A percentile compares a stretch with the other conserved stretches of the same genome.
Evolutionary conservation across 2,888 invertebrate genomes (phyloP).

Genomic region (Quadroppia sp.): DNA sequence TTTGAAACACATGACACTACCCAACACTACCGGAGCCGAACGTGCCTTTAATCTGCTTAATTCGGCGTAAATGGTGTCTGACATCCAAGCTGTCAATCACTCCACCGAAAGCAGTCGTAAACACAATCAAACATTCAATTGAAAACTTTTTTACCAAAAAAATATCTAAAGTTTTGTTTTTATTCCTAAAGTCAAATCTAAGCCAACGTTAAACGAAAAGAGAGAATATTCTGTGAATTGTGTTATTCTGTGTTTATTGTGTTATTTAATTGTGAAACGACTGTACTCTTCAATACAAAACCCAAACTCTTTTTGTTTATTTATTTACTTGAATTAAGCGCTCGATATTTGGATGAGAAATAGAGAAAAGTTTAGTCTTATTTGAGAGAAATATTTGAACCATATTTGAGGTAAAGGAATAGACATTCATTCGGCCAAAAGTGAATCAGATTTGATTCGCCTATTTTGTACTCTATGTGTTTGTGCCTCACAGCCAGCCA

Average conservation of each 20-base stretch:
- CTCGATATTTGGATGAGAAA: not conserved
- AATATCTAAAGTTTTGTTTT: not conserved
- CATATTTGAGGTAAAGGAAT: slow-evolving; percentile 33
- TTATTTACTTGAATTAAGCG: slow-evolving; percentile 22
- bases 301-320: slow-evolving; percentile 1
- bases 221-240: too few species aligned
- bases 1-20: slow-evolving; percentile 25
- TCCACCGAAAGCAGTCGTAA: not conserved
- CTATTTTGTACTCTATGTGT: slow-evolving; percentile 21
- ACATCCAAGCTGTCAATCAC: slow-evolving; percentile 29
- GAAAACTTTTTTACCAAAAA: not conserved
- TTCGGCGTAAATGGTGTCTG: slow-evolving; percentile 24
- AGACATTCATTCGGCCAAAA: slow-evolving; percentile 22
- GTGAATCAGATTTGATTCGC: slow-evolving; percentile 33
- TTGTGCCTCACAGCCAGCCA: not conserved
- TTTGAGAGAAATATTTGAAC: slow-evolving; percentile 26
- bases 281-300: not conserved
- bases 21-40: slow-evolving; percentile 5
- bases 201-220: too few species aligned
- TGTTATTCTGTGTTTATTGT: not conserved
- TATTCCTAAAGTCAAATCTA: not conserved
- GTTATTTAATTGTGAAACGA: not conserved
- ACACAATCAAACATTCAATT: not conserved
- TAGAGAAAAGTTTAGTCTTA: not conserved
- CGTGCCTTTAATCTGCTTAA: slow-evolving; percentile 35